phyloP scores from a whole-genome alignment of 2,888 invertebrate genomes.

The Meghimatium bilineatum region DNA sequence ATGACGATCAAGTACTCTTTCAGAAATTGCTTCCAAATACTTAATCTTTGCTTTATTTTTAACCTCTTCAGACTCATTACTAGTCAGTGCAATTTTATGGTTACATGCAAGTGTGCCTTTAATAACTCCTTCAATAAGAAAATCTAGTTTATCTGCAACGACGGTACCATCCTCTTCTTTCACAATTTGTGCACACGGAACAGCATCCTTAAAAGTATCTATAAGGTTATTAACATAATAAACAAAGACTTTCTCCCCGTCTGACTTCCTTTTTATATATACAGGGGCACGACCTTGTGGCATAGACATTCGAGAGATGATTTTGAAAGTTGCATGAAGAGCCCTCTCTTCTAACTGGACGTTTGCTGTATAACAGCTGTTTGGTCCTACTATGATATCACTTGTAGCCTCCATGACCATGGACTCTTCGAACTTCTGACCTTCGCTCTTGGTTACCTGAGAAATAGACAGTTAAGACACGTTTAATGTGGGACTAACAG shows the following conservation, averaged over 20 bases:
- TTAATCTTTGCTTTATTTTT: constrained; percentile 17
- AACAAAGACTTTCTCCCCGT: constrained; percentile 42
- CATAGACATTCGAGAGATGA: constrained; percentile 47
- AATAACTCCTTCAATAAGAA: constrained; percentile 35
- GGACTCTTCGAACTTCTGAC: constrained; percentile 54
- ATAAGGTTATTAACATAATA: constrained; percentile 43
- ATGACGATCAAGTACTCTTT: background rate
- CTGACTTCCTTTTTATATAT: constrained; percentile 47
- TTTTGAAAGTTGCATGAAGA: constrained; percentile 49
- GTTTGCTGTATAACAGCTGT: constrained; percentile 51
- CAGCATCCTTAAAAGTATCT: constrained; percentile 9
- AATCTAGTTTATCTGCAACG: constrained; percentile 26
- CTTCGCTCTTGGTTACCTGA: constrained; percentile 52
- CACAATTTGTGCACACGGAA: constrained; percentile 28
- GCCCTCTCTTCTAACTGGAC: constrained; percentile 51
- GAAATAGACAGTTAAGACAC: background rate
- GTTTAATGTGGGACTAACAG: no score
- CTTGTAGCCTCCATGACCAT: constrained; percentile 54
- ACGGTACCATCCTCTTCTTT: background rate
- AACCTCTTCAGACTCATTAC: constrained; percentile 34
- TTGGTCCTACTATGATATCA: constrained; percentile 51
- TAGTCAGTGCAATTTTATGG: constrained; percentile 37
- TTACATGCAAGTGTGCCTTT: constrained; percentile 40
- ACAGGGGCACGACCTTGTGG: constrained; percentile 48
- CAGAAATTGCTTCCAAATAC: background rate